Base-by-base conservation (phyloP, 2,888 invertebrate species). In the Eupsilia transversa region DNA sequence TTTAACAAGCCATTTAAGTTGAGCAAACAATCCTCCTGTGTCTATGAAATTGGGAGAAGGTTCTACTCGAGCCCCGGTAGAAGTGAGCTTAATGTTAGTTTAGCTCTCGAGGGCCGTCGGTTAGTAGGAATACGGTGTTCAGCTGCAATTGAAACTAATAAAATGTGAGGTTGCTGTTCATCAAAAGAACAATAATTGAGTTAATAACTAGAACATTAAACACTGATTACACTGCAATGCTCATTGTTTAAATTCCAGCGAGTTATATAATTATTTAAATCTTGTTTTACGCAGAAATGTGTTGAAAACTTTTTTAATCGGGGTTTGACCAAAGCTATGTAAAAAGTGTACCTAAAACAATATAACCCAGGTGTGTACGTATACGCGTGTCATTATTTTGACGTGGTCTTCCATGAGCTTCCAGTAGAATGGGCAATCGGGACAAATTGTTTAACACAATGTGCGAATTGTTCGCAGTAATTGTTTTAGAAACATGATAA, bases 1-100 rank as follows among this genome's bases (percentile, higher is more conserved):
- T 64, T 64, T 30, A 65, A 65, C 77, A 52, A 59, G 59, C 52
- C 4, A 49, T 56, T 10, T 33, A 5, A 81, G 23, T 81, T 49
- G 33, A 33, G 49, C 38, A 74, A 49, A 81, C 59, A 30, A 80
- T 12, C 33, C 49, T 43, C n/a, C 7, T 4, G 38, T n/a, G 23
- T 14, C 23, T 7, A 46, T 41, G 14, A 33, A 63, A 57, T 63
- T n/a, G 64, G 33, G 17, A 46, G 27, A 41, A 30, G 12, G n/a
- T 30, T 33, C 20, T 7, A 23, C 23, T 41, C 20, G 43, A 9
- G 2, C 33, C 12, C 10, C 6, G 41, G 7, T 17, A 4, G 20
- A 12, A n/a, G 10, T 33, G 23, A 38, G 30, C 33, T 30, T 46
- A 5, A 14, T n/a, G 27, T 49, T 27, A 41, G 46, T 41, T 57